A percentile compares a stretch with the other conserved stretches of the same genome.
Evolutionary conservation across 2,113 vertebrate genomes (phyloP).

Genomic region (Cichladusa arquata): DNA sequence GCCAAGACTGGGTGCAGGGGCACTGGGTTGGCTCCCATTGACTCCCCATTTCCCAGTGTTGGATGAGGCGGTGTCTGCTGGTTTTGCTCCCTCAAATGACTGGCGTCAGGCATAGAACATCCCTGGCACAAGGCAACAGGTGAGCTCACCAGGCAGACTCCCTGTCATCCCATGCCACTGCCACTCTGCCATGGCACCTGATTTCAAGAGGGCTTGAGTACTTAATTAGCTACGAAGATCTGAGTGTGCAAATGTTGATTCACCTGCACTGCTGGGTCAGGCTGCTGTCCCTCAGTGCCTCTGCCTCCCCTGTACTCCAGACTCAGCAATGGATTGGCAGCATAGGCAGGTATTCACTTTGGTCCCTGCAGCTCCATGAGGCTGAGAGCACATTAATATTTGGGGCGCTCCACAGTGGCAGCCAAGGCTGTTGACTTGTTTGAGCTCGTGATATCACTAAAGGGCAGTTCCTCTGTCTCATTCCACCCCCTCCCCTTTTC

Average conservation of each 20-base stretch:
- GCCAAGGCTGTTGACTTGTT: background rate
- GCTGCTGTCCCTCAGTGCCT: accelerated
- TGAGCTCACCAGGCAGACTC: background rate
- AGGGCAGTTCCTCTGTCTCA: background rate
- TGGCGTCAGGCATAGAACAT: background rate
- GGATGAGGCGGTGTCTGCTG: accelerated
- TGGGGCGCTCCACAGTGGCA: accelerated
- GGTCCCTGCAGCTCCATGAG: background rate
- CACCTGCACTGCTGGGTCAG: background rate
- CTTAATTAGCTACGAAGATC: background rate
- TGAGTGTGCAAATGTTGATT: background rate
- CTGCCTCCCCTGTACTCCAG: background rate
- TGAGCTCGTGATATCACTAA: background rate
- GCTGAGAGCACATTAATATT: background rate
- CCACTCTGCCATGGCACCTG: background rate
- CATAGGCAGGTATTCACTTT: accelerated
- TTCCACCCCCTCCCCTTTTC: background rate
- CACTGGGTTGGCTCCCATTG: background rate
- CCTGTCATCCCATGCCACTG: accelerated
- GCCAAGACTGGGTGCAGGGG: background rate
- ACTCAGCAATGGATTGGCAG: accelerated
- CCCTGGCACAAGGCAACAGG: background rate
- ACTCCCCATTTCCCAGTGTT: background rate
- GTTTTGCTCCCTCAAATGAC: accelerated
- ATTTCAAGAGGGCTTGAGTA: background rate